phyloP scores from a whole-genome alignment of 2,888 invertebrate species.

The Orthosia cruda region DNA sequence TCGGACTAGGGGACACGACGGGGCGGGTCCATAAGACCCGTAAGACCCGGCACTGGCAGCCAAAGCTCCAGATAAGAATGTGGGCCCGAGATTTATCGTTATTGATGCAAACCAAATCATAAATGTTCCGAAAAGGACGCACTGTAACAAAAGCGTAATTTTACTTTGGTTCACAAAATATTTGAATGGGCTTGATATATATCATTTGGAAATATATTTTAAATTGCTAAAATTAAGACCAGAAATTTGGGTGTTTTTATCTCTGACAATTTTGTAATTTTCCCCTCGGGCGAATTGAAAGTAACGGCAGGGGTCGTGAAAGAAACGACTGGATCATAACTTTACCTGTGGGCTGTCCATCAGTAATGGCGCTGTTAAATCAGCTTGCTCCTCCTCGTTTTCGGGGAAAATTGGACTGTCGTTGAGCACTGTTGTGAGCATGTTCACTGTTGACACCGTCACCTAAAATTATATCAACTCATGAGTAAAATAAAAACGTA shows the following conservation, averaged over 20 bases:
- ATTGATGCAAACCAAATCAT: slow-evolving; percentile 99
- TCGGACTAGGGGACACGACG: slow-evolving; percentile 96
- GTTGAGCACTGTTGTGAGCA: slow-evolving; percentile 96
- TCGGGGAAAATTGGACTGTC: slow-evolving; percentile 97
- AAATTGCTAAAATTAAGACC: slow-evolving; percentile 32
- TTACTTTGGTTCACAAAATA: slow-evolving; percentile 18
- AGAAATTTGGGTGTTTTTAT: slow-evolving; percentile 48
- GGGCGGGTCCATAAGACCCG: slow-evolving; percentile 93
- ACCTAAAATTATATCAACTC: slow-evolving; percentile 83
- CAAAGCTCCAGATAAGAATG: slow-evolving; percentile 96
- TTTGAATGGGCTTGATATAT: slow-evolving; percentile 27
- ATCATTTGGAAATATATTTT: slow-evolving; percentile 21
- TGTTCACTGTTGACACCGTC: slow-evolving; percentile 97
- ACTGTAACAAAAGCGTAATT: slow-evolving; percentile 91
- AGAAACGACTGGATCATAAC: slow-evolving; percentile 35
- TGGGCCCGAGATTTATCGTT: slow-evolving; percentile 97
- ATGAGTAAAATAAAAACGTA: background rate
- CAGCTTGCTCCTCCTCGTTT: slow-evolving; percentile 94
- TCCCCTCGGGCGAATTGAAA: slow-evolving; percentile 28
- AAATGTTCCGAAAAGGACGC: slow-evolving; percentile 97
- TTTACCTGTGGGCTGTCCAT: slow-evolving; percentile 95
- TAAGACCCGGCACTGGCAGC: slow-evolving; percentile 95
- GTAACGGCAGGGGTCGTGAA: slow-evolving; percentile 26
- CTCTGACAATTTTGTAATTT: slow-evolving; percentile 45
- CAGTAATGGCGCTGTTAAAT: slow-evolving; percentile 94